A percentile compares a stretch with the other conserved stretches of the same genome.
These are phyloP conservation scores for Microtus richardsoni DNA, from an alignment of 2,113 vertebrate genomes.

Conservation along the genomic window DNA sequence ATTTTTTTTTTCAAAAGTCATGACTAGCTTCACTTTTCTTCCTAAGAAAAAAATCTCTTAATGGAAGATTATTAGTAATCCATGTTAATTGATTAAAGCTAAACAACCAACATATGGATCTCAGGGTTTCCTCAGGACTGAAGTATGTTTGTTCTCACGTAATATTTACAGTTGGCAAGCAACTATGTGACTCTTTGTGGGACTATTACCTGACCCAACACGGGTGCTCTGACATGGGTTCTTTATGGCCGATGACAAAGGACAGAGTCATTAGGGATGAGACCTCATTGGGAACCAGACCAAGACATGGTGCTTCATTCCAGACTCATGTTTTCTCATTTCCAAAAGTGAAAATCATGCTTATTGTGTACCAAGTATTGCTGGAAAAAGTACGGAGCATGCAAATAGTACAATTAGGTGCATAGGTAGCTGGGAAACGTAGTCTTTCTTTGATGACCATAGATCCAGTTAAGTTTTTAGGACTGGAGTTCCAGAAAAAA, in stretches of 20 bases:
- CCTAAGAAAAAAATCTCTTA: background rate
- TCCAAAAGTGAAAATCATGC: background rate
- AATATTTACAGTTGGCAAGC: background rate
- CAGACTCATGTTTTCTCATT: background rate
- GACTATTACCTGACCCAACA: background rate
- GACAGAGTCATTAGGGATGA: background rate
- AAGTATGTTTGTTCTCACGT: background rate
- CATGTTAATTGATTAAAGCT: background rate
- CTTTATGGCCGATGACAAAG: background rate
- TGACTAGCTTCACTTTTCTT: background rate
- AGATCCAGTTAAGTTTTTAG: background rate
- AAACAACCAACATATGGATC: background rate
- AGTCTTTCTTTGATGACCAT: background rate
- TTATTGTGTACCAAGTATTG: background rate
- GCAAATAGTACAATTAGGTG: background rate
- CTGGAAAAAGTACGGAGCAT: background rate
- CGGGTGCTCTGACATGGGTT: background rate
- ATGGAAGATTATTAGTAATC: background rate
- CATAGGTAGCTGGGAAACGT: background rate
- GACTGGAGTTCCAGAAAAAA: background rate
- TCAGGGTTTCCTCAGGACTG: background rate
- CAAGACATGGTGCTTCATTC: background rate
- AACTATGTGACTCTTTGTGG: background rate
- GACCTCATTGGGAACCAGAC: background rate
- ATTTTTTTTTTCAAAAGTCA: background rate